Evolutionary conservation across 2,888 invertebrate species (phyloP).

Genomic region (Pilophorus perplexus): DNA sequence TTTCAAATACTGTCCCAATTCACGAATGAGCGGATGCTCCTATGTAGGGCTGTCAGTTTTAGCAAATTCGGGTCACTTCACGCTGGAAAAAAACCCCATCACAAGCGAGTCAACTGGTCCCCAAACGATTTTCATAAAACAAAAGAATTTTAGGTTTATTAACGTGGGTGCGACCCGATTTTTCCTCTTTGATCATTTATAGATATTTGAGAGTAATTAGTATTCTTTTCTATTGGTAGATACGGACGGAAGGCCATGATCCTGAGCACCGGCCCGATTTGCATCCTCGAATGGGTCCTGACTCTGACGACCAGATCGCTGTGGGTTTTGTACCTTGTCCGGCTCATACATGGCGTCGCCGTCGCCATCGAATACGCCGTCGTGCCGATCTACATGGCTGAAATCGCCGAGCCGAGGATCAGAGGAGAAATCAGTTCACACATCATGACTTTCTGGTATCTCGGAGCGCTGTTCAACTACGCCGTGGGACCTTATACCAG

Average conservation of each 20-base stretch:
- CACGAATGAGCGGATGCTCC: too few relatives aligned
- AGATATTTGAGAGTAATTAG: too few relatives aligned
- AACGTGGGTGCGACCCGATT: too few relatives aligned
- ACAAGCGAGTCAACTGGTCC: background rate
- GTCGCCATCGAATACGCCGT: constrained; percentile 48
- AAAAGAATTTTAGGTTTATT: background rate
- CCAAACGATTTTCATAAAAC: background rate
- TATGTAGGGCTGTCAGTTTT: too few relatives aligned
- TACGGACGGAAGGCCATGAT: constrained; percentile 46
- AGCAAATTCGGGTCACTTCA: background rate
- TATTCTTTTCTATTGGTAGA: too few relatives aligned
- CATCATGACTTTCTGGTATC: constrained; percentile 44
- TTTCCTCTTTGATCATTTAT: too few relatives aligned
- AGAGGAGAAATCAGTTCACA: constrained; percentile 46
- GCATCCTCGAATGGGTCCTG: constrained; percentile 46
- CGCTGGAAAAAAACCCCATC: too few relatives aligned
- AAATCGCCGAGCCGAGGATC: constrained; percentile 46
- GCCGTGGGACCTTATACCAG: constrained; percentile 48
- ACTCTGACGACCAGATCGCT: constrained; percentile 53
- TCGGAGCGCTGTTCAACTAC: constrained; percentile 45
- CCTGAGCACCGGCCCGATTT: constrained; percentile 46
- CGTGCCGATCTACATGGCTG: constrained; percentile 48
- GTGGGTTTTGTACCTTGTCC: constrained; percentile 52
- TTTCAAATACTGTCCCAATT: background rate
- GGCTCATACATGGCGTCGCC: constrained; percentile 48